Conservation (phyloP, 2,888 invertebrate species). For the Ormyrus nitidulus region DNA sequence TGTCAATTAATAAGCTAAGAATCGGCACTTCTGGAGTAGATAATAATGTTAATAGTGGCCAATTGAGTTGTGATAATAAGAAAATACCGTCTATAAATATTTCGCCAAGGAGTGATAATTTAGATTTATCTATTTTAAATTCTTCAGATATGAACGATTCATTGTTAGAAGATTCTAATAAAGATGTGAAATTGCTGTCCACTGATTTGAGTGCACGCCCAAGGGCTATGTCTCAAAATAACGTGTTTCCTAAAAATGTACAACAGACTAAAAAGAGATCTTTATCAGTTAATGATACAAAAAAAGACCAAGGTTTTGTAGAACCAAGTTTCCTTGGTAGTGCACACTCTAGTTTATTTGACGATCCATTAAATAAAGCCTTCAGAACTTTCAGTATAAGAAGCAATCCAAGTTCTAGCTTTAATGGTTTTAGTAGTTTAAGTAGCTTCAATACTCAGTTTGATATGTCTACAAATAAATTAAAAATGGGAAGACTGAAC, state of each 20-base stretch:
- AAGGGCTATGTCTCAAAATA: slow-evolving; percentile 63
- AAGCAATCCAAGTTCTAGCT: slow-evolving; percentile 29
- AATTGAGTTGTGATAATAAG: slow-evolving; percentile 42
- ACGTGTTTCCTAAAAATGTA: slow-evolving; percentile 52
- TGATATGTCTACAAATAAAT: slow-evolving; percentile 38
- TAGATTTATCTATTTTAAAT: slow-evolving; percentile 66
- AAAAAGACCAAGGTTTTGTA: slow-evolving; percentile 20
- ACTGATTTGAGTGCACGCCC: slow-evolving; percentile 28
- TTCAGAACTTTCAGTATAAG: slow-evolving; percentile 56
- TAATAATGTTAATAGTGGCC: too few species aligned
- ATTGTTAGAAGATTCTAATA: slow-evolving; percentile 51
- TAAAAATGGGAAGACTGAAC: slow-evolving; percentile 32
- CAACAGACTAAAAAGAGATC: slow-evolving; percentile 30
- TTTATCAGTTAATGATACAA: slow-evolving; percentile 43
- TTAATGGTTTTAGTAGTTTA: slow-evolving; percentile 2
- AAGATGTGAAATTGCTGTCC: slow-evolving; percentile 52
- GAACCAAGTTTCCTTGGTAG: slow-evolving; percentile 21
- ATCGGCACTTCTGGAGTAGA: too few species aligned
- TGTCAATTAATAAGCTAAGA: too few species aligned
- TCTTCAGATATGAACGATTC: slow-evolving; percentile 69
- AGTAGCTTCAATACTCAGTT: slow-evolving; percentile 32
- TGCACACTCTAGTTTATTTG: slow-evolving; percentile 50
- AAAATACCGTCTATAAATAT: slow-evolving; percentile 30
- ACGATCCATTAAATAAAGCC: slow-evolving; percentile 64
- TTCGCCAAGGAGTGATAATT: slow-evolving; percentile 4